Evolutionary conservation across 2,797 vertebrate species (phyloP).

Genomic region (Fistularia tabacaria): DNA sequence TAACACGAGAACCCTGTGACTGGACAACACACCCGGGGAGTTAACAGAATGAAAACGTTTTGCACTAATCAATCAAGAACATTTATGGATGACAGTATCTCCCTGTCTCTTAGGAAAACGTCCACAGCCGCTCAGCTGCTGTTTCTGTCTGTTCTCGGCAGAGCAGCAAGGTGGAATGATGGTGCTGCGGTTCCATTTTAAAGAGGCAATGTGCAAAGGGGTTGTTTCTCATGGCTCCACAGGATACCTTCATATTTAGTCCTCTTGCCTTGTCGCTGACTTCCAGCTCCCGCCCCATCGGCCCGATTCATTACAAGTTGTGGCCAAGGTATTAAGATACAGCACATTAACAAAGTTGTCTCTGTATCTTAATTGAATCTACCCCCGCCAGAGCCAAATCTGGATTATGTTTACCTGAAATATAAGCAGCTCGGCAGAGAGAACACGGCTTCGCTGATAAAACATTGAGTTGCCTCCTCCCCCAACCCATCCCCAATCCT

Average conservation of each 20-base stretch:
- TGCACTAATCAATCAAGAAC: no score
- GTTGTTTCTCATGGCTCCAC: background rate
- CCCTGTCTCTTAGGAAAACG: no score
- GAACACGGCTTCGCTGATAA: conserved; percentile 77
- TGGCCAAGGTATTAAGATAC: conserved; percentile 81
- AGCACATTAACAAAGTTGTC: conserved; percentile 82
- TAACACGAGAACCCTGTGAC: no score
- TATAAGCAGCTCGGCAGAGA: conserved; percentile 75
- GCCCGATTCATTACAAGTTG: conserved; percentile 80
- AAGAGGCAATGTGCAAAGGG: no score
- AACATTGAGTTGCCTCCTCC: conserved; percentile 71
- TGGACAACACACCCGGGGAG: no score
- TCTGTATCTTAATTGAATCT: conserved; percentile 86
- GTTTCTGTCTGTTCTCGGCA: no score
- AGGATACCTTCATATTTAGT: conserved; percentile 53
- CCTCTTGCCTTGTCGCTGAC: conserved; percentile 55
- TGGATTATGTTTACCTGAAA: conserved; percentile 86
- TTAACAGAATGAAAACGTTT: no score
- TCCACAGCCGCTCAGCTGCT: no score
- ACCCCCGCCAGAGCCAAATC: conserved; percentile 75
- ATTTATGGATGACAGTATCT: no score
- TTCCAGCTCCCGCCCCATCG: conserved; percentile 60
- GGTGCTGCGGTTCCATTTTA: no score
- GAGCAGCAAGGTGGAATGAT: no score
- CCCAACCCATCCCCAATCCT: conserved; percentile 73